Evolutionary conservation across 2,113 vertebrate genomes (phyloP), one percentile per base, ranked within the genome.

Genomic region (Oostethus manadensis): DNA sequence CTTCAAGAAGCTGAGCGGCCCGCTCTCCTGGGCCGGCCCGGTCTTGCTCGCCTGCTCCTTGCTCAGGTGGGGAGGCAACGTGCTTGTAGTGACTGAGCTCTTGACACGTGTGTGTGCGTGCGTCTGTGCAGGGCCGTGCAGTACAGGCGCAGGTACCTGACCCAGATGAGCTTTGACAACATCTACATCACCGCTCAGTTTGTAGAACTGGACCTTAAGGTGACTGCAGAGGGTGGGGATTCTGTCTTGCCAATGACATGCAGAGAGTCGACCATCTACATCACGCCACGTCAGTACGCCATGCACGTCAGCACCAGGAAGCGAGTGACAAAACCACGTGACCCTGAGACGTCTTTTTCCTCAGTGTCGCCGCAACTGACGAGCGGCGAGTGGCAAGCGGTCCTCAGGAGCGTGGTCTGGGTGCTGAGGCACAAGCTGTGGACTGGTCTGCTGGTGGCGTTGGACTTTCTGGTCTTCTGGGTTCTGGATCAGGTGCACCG

Each of bases 401-500:
- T 88, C 0, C 1, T 73, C 0, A 2, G 85, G 56, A 79, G 86
- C 13, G 23, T 86, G 35, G n/a, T 73, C 46, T 64, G 56, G 0
- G 71, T 93, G 6, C 38, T 90, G 22, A 86, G 68, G 9, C 89
- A 93, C 1, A 7, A 90, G 15, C 21, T 90, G 11, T 35, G 92
- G 0, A 86, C 88, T 0, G 0, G 86, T 11, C 16, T 93, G 60
- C 61, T 95, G 20, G 69, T 96, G 57, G 74, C 81, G 6, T 74
- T 93, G 1, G 95, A 98, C 80, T 92, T 92, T 10, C 56, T 91
- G 8, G 78, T 96, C 54, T 98, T 92, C 88, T 98, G 95, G 94
- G 66, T 94, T 0, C 88, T 98, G 0, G 93, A 93, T 57, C 79
- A 95, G 69, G 78, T 95, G 57, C 88, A 86, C 26, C 79, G 93